Evolutionary conservation across 2,113 vertebrate species (phyloP).

Genomic region (Opisthocomus hoazin): DNA sequence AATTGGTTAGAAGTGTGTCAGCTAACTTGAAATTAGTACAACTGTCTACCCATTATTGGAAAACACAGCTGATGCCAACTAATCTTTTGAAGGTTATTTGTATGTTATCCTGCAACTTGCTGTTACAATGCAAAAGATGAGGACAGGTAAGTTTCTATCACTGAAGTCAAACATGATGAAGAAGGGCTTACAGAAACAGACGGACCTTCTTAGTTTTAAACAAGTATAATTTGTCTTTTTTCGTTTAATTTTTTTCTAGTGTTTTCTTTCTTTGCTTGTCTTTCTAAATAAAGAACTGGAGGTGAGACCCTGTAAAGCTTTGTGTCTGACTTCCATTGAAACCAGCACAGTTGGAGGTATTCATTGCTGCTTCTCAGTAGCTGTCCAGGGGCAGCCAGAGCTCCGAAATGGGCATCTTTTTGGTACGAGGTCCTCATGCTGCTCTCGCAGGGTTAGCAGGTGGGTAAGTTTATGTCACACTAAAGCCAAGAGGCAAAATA

Average conservation of each 20-base stretch:
- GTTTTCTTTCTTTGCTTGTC: neutral
- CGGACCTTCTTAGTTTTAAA: neutral
- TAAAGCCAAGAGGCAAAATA: neutral
- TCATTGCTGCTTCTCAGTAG: neutral
- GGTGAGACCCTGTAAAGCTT: neutral
- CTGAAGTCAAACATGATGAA: neutral
- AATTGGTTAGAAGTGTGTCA: neutral
- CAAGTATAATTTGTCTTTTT: neutral
- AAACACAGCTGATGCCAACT: neutral
- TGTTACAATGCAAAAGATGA: neutral
- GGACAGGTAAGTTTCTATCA: neutral
- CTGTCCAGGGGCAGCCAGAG: neutral
- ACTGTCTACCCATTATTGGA: accelerated
- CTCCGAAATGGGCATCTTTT: neutral
- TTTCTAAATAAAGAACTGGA: neutral
- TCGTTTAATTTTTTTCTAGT: neutral
- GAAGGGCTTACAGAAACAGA: neutral
- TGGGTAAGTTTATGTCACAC: accelerated
- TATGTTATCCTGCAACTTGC: neutral
- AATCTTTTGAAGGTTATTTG: neutral
- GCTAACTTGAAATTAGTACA: neutral
- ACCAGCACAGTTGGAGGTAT: neutral
- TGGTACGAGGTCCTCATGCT: neutral
- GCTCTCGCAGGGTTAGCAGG: neutral
- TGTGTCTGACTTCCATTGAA: neutral